Conservation (phyloP, 2,797 vertebrate species). For the Buceros bicornis region DNA sequence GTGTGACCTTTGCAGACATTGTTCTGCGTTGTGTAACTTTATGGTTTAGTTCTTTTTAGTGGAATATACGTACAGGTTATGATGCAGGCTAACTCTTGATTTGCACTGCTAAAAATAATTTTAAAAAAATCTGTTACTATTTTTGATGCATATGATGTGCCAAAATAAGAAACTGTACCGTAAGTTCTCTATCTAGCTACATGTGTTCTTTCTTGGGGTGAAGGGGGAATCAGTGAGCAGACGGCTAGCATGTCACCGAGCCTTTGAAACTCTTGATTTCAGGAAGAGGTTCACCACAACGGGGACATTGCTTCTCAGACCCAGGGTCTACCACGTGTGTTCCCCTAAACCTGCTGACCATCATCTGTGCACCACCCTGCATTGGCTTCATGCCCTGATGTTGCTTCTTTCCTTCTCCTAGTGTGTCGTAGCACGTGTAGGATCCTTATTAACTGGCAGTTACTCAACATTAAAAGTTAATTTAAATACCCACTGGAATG, state of each 20-base stretch:
- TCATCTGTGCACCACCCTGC: background rate
- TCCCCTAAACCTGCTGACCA: background rate
- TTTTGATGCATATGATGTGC: background rate
- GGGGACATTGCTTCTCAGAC: background rate
- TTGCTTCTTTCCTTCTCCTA: background rate
- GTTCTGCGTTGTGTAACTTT: background rate
- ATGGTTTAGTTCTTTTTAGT: background rate
- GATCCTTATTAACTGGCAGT: background rate
- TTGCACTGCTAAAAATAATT: background rate
- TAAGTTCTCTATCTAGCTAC: background rate
- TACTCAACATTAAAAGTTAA: background rate
- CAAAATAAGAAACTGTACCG: background rate
- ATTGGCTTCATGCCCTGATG: background rate
- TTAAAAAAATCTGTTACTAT: background rate
- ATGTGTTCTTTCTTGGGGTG: background rate
- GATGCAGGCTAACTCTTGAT: background rate
- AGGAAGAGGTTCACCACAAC: background rate
- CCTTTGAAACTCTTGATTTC: background rate
- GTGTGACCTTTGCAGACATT: background rate
- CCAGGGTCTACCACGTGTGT: background rate
- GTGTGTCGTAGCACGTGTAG: background rate
- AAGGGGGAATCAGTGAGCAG: background rate
- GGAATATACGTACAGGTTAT: background rate
- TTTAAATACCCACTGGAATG: conserved; percentile 30
- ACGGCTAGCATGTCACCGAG: background rate